Base-by-base conservation (phyloP, 2,888 invertebrate species). In the Fabriciana adippe region DNA sequence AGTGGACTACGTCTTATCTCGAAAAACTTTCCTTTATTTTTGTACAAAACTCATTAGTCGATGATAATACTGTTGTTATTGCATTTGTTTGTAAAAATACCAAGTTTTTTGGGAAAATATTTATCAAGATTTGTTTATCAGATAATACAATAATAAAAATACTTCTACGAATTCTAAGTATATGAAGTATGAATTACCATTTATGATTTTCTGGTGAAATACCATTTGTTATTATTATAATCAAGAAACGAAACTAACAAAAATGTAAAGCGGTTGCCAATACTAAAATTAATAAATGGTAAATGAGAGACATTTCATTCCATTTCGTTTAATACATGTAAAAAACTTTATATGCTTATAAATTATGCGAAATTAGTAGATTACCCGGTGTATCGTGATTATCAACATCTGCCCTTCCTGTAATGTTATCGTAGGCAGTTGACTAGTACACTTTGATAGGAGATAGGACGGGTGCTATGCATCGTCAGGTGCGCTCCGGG, bases 401-500 rank as follows among this genome's bases (percentile, higher is more conserved):
- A 84, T 82, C 77, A 78, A 80, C 89, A 89, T 87, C 86, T 88
- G 87, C 81, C 81, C 84, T 87, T 88, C 83, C 86, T 86, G 83
- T 82, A 79, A 74, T 73, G 72, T 78, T 77, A 74, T 73, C 70
- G 74, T 72, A 72, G 76, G 75, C 72, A 71, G 72, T 75, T 74
- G 16, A 47, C 21, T 35, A 72, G 75, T 76, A 72, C 70, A 74
- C 75, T 74, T 74, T 75, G 77, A 72, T 74, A 73, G 74, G 77
- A 75, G 77, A 80, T 74, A 74, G 76, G 81, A 81, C 79, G 81
- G 79, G 80, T 81, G 80, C 80, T 79, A 26, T 77, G 78, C 77
- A 77, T 75, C 70, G 86, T 91, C 90, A 90, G 90, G 91, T 90
- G 90, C 84, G 82, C 78, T 78, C 75, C 81, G 76, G 77, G 79